Evolutionary conservation across 2,797 vertebrate species (phyloP).

Genomic region (Fratercula arctica): DNA sequence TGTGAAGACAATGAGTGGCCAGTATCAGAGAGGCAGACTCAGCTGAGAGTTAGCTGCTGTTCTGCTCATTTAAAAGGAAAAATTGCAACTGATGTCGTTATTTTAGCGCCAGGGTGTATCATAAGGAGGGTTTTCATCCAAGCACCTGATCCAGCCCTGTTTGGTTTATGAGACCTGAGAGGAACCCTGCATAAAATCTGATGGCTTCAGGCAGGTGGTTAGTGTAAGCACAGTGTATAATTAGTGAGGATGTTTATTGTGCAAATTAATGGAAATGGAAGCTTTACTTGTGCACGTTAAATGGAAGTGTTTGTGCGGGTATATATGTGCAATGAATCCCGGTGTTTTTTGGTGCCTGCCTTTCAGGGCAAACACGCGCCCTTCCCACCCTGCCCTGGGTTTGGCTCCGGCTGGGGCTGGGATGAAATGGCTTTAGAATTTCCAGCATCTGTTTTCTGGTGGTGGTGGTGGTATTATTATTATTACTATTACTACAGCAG

Average conservation of each 20-base stretch:
- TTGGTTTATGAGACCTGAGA: neutral
- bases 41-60: neutral
- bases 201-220: conserved; percentile 35
- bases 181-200: neutral
- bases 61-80: neutral
- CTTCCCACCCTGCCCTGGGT: neutral
- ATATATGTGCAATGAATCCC: neutral
- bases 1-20: fast-evolving
- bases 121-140: neutral
- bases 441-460: neutral
- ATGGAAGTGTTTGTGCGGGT: neutral
- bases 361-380: neutral
- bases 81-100: fast-evolving
- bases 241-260: conserved; percentile 32
- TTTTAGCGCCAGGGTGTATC: neutral
- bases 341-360: neutral
- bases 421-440: neutral
- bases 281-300: neutral
- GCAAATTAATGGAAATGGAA: neutral
- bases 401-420: neutral
- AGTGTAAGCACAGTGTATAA: neutral
- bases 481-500: too few relatives aligned
- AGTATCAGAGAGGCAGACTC: neutral
- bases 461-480: neutral
- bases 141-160: neutral